Conservation (phyloP, 2,888 invertebrate genomes). For the Osmoderma eremita region DNA sequence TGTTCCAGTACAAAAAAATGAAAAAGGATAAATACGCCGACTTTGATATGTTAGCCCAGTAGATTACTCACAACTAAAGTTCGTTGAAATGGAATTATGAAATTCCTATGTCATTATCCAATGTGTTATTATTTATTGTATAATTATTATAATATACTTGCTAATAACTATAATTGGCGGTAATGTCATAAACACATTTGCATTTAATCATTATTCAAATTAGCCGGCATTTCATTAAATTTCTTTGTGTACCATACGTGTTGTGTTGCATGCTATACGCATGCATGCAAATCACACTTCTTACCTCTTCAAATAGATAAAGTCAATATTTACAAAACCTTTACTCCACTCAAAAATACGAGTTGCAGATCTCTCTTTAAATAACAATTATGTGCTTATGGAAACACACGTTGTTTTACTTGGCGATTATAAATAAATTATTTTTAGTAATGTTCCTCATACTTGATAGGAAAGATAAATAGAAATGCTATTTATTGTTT, state of each 20-base stretch:
- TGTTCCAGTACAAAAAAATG: not conserved
- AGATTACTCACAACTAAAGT: not conserved
- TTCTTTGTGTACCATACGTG: not conserved
- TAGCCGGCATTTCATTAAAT: not conserved
- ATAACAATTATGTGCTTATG: no score
- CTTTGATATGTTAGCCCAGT: not conserved
- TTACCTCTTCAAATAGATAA: no score
- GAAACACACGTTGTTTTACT: no score
- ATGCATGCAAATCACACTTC: no score
- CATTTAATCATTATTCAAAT: conserved; percentile 13
- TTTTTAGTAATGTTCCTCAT: no score
- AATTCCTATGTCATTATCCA: not conserved
- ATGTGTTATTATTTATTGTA: not conserved
- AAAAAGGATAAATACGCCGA: not conserved
- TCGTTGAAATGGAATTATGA: conserved; percentile 13
- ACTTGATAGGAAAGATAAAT: no score
- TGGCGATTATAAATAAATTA: no score
- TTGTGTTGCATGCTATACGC: no score
- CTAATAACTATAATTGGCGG: not conserved
- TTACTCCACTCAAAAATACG: no score
- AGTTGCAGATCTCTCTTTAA: no score
- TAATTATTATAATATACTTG: not conserved
- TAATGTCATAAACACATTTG: not conserved
- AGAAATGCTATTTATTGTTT: no score
- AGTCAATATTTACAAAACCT: no score